Conservation (phyloP, 1,140 invertebrate genomes). For the Ips typographus region DNA sequence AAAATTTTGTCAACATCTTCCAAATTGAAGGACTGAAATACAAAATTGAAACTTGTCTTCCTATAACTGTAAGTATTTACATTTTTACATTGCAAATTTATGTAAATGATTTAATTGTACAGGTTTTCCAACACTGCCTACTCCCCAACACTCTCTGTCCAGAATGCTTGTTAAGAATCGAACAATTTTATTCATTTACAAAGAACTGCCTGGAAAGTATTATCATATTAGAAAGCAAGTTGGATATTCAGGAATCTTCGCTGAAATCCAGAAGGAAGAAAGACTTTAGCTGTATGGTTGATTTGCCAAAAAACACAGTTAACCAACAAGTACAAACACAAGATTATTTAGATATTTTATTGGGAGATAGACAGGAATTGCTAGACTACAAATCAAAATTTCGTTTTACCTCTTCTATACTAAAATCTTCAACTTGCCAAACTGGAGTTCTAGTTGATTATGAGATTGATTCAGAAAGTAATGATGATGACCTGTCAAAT, state of each 20-base stretch:
- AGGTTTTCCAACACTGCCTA: conserved; percentile 46
- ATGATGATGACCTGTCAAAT: conserved; percentile 22
- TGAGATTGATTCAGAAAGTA: conserved; percentile 39
- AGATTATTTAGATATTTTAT: conserved; percentile 38
- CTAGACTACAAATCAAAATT: neutral
- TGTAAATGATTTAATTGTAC: conserved; percentile 13
- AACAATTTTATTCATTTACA: conserved; percentile 48
- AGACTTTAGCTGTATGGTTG: conserved; percentile 41
- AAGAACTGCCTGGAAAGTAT: conserved; percentile 49
- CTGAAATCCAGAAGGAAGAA: conserved; percentile 45
- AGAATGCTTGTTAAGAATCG: conserved; percentile 45
- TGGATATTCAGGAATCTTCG: conserved; percentile 45
- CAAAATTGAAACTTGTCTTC: conserved; percentile 52
- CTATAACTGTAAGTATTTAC: conserved; percentile 43
- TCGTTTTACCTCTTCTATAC: neutral
- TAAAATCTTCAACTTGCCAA: neutral
- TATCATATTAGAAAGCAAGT: conserved; percentile 48
- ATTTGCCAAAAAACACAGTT: conserved; percentile 25
- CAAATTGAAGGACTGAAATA: conserved; percentile 48
- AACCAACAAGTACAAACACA: conserved; percentile 44
- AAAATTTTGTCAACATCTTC: conserved; percentile 46
- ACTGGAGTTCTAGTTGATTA: conserved; percentile 39
- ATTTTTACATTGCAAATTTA: neutral
- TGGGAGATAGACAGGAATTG: conserved; percentile 17
- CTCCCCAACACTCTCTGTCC: conserved; percentile 49